Conservation (phyloP, 2,888 invertebrate genomes). For the Poecilobothrus nobilitatus region DNA sequence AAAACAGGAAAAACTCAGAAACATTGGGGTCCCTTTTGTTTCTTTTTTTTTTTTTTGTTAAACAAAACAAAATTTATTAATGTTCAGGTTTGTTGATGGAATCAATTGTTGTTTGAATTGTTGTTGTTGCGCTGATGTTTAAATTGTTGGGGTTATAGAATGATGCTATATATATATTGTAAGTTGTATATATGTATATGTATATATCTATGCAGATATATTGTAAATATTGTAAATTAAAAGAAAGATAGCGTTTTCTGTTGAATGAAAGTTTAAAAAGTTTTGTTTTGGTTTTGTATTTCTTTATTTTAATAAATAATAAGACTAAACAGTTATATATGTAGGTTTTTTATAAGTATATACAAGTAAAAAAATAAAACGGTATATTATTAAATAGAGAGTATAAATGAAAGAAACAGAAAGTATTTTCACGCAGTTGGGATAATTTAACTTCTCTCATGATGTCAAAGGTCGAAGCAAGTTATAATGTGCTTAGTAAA, state of each 20-base stretch:
- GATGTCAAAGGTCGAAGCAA: constrained; percentile 9
- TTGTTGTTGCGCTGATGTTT: too few species aligned
- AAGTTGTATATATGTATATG: too few species aligned
- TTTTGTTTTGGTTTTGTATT: not conserved
- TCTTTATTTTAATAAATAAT: not conserved
- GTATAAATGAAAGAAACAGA: not conserved
- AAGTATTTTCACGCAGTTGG: constrained; percentile 8
- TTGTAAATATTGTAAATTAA: not conserved
- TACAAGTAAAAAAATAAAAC: not conserved
- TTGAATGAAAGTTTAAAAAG: not conserved
- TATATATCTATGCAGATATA: not conserved
- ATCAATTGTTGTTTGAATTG: too few species aligned
- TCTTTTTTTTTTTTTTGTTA: too few species aligned
- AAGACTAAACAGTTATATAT: not conserved
- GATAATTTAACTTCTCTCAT: constrained; percentile 7
- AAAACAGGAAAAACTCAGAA: too few species aligned
- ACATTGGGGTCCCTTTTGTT: too few species aligned
- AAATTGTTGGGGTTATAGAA: too few species aligned
- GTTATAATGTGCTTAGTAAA: too few species aligned
- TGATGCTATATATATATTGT: too few species aligned
- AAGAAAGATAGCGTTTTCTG: not conserved
- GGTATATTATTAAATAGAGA: too few species aligned
- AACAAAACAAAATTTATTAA: too few species aligned
- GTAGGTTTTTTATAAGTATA: not conserved
- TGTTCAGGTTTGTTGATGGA: too few species aligned